These are phyloP conservation scores for Mastomys coucha DNA, from an alignment of 2,113 vertebrate genomes.

Conservation along the genomic window DNA sequence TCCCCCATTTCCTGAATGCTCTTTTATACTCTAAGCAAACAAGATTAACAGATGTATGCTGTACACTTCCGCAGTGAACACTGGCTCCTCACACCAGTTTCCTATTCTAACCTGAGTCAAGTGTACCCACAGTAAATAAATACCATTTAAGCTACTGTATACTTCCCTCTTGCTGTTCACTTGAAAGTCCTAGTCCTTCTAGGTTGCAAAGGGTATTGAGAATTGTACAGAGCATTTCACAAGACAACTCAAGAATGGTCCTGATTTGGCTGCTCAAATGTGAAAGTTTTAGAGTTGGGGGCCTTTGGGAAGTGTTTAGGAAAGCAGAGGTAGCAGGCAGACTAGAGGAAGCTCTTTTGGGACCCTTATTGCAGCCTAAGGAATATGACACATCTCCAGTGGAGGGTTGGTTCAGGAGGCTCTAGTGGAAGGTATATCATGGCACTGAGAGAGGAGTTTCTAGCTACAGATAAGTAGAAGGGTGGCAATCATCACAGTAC, in stretches of 20 bases:
- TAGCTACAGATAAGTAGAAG: not conserved
- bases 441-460: not conserved
- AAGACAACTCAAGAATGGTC: not conserved
- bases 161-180: not conserved
- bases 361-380: not conserved
- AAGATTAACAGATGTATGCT: not conserved
- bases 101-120: not conserved
- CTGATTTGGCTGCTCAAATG: not conserved
- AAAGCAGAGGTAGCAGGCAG: not conserved
- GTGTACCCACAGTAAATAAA: not conserved
- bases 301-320: not conserved
- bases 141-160: not conserved
- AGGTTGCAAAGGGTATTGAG: not conserved
- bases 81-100: not conserved
- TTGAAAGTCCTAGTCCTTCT: not conserved
- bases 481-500: accelerated
- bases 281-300: not conserved
- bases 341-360: not conserved
- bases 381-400: not conserved
- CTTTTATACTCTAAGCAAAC: not conserved
- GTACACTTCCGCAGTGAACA: not conserved
- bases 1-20: not conserved
- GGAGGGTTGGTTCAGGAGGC: not conserved
- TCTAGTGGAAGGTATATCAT: too few relatives aligned
- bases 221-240: not conserved